Conservation (phyloP, 2,888 invertebrate species). For the Merodon equestris region DNA sequence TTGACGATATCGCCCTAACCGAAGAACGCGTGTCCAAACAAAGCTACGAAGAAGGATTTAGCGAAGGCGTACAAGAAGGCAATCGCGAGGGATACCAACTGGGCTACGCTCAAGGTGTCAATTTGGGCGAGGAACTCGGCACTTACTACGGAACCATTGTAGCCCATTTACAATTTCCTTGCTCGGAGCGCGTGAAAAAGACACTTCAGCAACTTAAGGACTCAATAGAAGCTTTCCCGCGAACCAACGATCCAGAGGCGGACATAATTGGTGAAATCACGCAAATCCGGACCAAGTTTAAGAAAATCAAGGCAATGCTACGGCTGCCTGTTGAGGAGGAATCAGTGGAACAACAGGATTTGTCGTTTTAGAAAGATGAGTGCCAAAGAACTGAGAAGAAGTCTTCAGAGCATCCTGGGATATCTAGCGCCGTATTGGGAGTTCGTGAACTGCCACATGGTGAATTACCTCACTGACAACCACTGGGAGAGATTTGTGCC, state of each 20-base stretch:
- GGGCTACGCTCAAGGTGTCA: slow-evolving; percentile 88
- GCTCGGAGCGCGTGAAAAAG: slow-evolving; percentile 81
- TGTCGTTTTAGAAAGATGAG: slow-evolving; percentile 70
- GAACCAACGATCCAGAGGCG: slow-evolving; percentile 82
- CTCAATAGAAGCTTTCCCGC: slow-evolving; percentile 84
- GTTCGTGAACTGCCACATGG: slow-evolving; percentile 89
- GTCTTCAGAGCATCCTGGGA: slow-evolving; percentile 80
- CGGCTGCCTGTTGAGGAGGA: slow-evolving; percentile 55
- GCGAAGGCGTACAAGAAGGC: slow-evolving; percentile 82
- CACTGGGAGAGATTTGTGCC: slow-evolving; percentile 84
- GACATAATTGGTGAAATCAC: slow-evolving; percentile 84
- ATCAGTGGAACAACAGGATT: slow-evolving; percentile 71
- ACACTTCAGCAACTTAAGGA: slow-evolving; percentile 81
- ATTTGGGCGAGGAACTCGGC: slow-evolving; percentile 88
- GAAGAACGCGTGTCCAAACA: slow-evolving; percentile 84
- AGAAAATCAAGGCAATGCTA: slow-evolving; percentile 84
- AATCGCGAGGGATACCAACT: slow-evolving; percentile 82
- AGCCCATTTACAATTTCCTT: slow-evolving; percentile 78
- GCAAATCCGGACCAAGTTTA: slow-evolving; percentile 84
- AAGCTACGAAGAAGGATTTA: slow-evolving; percentile 85
- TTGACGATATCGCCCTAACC: slow-evolving; percentile 85
- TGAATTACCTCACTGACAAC: slow-evolving; percentile 84
- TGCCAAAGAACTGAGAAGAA: slow-evolving; percentile 70
- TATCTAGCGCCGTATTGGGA: slow-evolving; percentile 82
- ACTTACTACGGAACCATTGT: slow-evolving; percentile 84